Conservation (phyloP, 92 coral and sea anemone genomes). For the Bergia puertoricense region DNA sequence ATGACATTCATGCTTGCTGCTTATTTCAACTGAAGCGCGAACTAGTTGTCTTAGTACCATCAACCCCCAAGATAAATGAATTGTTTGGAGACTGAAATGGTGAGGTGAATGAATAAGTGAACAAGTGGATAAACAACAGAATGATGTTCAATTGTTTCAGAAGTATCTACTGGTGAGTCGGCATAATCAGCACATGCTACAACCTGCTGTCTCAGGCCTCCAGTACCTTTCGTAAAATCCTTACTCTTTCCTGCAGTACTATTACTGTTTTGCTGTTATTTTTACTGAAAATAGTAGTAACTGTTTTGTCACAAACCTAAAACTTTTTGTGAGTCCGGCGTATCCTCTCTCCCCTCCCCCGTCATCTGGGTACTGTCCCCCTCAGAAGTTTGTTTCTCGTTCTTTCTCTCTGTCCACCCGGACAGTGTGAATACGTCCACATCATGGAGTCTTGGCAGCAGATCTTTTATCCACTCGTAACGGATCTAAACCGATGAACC, state of each 20-base stretch:
- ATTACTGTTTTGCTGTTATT: neutral
- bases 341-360: conserved; percentile 20
- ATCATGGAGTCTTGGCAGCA: conserved; percentile 88
- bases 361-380: neutral
- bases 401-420: conserved; percentile 64
- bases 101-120: too few relatives aligned
- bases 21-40: neutral
- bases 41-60: neutral
- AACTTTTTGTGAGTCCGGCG: neutral
- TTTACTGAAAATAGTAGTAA: neutral
- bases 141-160: too few relatives aligned
- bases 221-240: neutral
- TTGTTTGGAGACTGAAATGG: neutral
- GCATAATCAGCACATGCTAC: too few relatives aligned
- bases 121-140: neutral
- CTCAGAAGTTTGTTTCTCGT: neutral
- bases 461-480: conserved; percentile 82
- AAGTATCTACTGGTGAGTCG: too few relatives aligned
- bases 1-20: too few relatives aligned
- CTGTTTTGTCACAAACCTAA: neutral
- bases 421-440: conserved; percentile 69
- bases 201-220: too few relatives aligned
- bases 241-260: neutral
- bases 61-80: neutral
- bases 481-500: conserved; percentile 58